These are phyloP conservation scores for Rhagoletis zephyria DNA, from an alignment of 1,140 invertebrate genomes.

Conservation along the genomic window DNA sequence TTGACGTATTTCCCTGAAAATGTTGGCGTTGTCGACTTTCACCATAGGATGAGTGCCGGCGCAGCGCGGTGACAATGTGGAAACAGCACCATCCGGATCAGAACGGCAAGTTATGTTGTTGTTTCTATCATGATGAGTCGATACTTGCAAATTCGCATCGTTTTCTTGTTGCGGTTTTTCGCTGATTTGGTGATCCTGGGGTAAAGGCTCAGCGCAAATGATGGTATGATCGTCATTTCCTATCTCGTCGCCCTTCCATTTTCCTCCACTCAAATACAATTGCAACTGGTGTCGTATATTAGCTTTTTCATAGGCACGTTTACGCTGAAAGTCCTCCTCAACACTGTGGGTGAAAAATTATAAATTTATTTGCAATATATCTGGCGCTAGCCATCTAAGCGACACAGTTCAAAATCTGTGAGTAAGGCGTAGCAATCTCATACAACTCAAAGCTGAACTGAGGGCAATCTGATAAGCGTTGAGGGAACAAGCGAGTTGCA, in stretches of 20 bases:
- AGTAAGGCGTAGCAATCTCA: no score
- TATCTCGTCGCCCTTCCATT: conserved; percentile 54
- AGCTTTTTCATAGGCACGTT: conserved; percentile 83
- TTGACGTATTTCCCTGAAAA: no score
- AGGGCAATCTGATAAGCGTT: no score
- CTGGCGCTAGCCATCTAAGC: no score
- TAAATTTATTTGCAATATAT: no score
- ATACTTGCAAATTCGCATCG: no score
- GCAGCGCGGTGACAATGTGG: conserved; percentile 57
- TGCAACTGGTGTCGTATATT: conserved; percentile 82
- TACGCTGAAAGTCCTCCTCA: conserved; percentile 84
- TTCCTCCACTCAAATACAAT: conserved; percentile 77
- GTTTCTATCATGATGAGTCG: conserved; percentile 57
- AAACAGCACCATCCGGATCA: conserved; percentile 80
- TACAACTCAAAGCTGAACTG: no score
- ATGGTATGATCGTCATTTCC: conserved; percentile 69
- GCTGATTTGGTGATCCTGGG: conserved; percentile 62
- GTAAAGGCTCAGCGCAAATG: conserved; percentile 64
- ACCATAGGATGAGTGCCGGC: background rate
- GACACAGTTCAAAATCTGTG: no score
- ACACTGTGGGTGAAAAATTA: conserved; percentile 67
- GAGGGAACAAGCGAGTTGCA: no score
- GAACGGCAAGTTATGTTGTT: conserved; percentile 70
- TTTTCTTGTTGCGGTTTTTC: no score
- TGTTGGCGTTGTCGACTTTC: background rate